Evolutionary conservation across 1,140 invertebrate genomes (phyloP).

Genomic region (Laodelphax striatellus): DNA sequence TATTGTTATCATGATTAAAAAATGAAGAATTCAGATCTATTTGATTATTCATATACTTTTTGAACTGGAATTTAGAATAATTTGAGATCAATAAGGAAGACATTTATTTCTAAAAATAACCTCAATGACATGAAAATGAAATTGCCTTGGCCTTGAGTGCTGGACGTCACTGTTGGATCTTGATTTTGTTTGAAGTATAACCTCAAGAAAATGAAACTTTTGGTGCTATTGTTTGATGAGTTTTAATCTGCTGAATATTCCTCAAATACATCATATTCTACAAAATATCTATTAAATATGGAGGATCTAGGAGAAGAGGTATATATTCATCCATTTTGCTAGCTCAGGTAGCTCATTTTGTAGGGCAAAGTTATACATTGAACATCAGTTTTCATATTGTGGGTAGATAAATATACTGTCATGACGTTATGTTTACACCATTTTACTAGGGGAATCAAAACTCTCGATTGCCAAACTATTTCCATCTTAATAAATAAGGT

Average conservation of each 20-base stretch:
- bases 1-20: too few relatives aligned
- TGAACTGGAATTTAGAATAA: too few relatives aligned
- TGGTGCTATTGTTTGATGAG: neutral
- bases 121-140: too few relatives aligned
- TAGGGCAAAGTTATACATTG: neutral
- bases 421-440: neutral
- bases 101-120: too few relatives aligned
- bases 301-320: slow-evolving; percentile 2
- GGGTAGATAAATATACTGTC: neutral
- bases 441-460: neutral
- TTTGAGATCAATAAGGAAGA: too few relatives aligned
- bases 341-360: neutral
- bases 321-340: neutral
- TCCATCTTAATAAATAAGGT: too few relatives aligned
- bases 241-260: neutral
- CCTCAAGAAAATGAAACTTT: neutral
- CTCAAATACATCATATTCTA: neutral
- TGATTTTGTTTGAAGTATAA: too few relatives aligned
- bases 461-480: neutral
- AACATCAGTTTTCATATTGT: neutral
- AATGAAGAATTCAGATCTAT: too few relatives aligned
- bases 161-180: too few relatives aligned
- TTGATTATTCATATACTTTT: too few relatives aligned
- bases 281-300: neutral
- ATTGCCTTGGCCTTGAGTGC: too few relatives aligned